Percentiles rank a stretch among this genome's conserved stretches.
Evolutionary conservation across 2,797 vertebrate species (phyloP).

Genomic region (Knipowitschia caucasica): DNA sequence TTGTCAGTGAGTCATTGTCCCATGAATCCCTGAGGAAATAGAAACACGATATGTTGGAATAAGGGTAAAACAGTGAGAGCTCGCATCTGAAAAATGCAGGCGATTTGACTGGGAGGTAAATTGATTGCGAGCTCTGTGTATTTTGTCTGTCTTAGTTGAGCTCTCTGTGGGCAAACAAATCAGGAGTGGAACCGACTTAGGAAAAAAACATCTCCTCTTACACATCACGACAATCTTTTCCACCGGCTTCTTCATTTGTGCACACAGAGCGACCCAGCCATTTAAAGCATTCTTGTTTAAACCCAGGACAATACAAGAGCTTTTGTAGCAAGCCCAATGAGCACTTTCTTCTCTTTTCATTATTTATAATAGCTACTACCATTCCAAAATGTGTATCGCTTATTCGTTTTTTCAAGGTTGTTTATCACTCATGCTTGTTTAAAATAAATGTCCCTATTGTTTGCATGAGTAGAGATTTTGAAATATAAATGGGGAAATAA

Average conservation of each 20-base stretch:
- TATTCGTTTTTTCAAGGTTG: too few species aligned
- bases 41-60: not conserved
- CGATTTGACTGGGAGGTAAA: not conserved
- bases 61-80: not conserved
- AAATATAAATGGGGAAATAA: too few species aligned
- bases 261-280: not conserved
- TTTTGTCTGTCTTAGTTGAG: not conserved
- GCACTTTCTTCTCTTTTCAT: not conserved
- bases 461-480: too few species aligned
- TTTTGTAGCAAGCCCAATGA: not conserved
- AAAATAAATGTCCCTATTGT: too few species aligned
- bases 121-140: not conserved
- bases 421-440: too few species aligned
- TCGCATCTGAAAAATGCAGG: not conserved
- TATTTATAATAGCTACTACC: not conserved
- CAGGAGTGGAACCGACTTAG: not conserved
- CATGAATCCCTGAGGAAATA: not conserved
- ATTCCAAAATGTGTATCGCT: not conserved
- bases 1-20: not conserved
- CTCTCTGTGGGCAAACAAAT: slow-evolving; percentile 3
- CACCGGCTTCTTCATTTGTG: not conserved
- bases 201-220: not conserved
- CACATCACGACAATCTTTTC: not conserved
- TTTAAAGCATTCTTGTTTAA: not conserved
- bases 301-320: not conserved